These are phyloP conservation scores for Peromyscus eremicus DNA, from an alignment of 2,797 vertebrate species.

Conservation along the genomic window DNA sequence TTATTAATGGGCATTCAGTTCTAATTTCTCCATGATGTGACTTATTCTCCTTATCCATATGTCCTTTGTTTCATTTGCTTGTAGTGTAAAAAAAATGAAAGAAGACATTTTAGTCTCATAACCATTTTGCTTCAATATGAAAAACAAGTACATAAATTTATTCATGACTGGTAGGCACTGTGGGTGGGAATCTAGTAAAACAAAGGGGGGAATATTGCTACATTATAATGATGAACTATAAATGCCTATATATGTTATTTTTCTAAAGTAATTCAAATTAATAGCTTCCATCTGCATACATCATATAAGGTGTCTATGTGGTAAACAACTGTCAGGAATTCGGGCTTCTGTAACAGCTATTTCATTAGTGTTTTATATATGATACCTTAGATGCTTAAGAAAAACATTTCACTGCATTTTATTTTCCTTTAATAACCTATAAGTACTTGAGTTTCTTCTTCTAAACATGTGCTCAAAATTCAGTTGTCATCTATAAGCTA, in stretches of 20 bases:
- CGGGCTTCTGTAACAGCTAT: constrained; percentile 78
- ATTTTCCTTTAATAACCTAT: constrained; percentile 74
- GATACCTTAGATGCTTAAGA: constrained; percentile 71
- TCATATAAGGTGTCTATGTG: constrained; percentile 71
- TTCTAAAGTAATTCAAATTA: constrained; percentile 85
- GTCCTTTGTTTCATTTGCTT: constrained; percentile 84
- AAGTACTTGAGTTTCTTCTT: constrained; percentile 66
- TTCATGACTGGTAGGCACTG: constrained; percentile 69
- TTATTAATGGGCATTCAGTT: constrained; percentile 77
- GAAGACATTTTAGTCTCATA: constrained; percentile 81
- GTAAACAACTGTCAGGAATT: constrained; percentile 79
- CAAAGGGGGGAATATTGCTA: constrained; percentile 68
- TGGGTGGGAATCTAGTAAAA: constrained; percentile 50
- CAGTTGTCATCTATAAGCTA: constrained; percentile 65
- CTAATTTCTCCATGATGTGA: constrained; percentile 80
- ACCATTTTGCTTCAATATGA: constrained; percentile 81
- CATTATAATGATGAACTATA: constrained; percentile 84
- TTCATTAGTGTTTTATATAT: constrained; percentile 78
- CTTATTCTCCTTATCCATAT: constrained; percentile 84
- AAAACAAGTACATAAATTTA: constrained; percentile 85
- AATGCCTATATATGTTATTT: constrained; percentile 81
- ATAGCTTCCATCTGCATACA: constrained; percentile 82
- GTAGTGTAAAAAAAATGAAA: constrained; percentile 82
- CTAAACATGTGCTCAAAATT: constrained; percentile 75
- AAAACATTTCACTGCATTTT: constrained; percentile 61